Conservation (phyloP, 2,113 vertebrate genomes). For the Donacobius atricapilla region DNA sequence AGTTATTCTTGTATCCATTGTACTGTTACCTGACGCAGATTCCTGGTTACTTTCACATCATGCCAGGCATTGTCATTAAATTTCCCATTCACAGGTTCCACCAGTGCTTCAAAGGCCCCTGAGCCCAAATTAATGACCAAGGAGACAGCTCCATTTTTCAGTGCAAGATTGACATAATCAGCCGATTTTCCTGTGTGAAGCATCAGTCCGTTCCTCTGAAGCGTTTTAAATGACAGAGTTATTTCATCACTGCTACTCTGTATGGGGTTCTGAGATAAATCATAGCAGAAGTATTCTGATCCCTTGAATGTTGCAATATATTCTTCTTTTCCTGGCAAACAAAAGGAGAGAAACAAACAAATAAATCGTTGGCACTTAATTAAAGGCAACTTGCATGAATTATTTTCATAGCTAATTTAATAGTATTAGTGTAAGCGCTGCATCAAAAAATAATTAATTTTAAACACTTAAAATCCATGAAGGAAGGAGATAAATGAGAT, state of each 20-base stretch:
- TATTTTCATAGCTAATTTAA: neutral
- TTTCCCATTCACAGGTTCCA: conserved; percentile 99
- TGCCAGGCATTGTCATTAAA: conserved; percentile 99
- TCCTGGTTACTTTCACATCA: conserved; percentile 99
- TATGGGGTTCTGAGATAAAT: conserved; percentile 97
- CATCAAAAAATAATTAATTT: neutral
- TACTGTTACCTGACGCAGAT: conserved; percentile 99
- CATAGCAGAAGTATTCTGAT: conserved; percentile 99
- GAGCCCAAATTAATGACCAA: conserved; percentile 99
- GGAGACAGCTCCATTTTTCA: conserved; percentile 99
- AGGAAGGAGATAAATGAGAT: neutral
- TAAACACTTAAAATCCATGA: neutral
- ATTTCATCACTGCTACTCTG: conserved; percentile 99
- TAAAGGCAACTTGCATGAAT: neutral
- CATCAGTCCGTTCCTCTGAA: conserved; percentile 99
- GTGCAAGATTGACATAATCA: conserved; percentile 98
- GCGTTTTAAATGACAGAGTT: conserved; percentile 97
- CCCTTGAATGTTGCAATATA: conserved; percentile 97
- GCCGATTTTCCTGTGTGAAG: conserved; percentile 98
- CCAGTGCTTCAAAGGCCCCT: conserved; percentile 98
- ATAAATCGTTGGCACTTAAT: neutral
- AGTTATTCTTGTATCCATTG: conserved; percentile 85
- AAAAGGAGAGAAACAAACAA: conserved; percentile 38
- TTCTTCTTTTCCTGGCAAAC: conserved; percentile 91
- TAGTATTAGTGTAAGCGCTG: neutral